A percentile compares a stretch with the other conserved stretches of the same genome.
These are phyloP conservation scores for Drosophila bipectinata DNA, from an alignment of 1,140 invertebrate species.

Conservation along the genomic window DNA sequence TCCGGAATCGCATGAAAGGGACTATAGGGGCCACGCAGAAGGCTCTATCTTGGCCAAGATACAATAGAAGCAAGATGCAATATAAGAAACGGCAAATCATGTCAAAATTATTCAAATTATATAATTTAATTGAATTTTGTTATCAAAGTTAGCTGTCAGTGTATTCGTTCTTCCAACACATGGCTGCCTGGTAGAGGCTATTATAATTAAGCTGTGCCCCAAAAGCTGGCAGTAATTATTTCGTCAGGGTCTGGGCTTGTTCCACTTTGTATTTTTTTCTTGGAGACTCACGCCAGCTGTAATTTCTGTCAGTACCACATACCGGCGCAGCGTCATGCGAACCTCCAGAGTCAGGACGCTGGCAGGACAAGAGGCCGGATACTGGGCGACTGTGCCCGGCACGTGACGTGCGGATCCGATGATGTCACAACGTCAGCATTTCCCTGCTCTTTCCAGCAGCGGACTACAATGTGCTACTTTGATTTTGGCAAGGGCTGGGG, in stretches of 20 bases:
- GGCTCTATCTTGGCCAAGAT: too few relatives aligned
- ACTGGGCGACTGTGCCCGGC: slow-evolving; percentile 44
- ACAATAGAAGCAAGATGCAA: too few relatives aligned
- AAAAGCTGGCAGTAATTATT: slow-evolving; percentile 67
- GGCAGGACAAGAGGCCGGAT: slow-evolving; percentile 4
- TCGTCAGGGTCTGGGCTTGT: slow-evolving; percentile 27
- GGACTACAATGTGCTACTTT: slow-evolving; percentile 63
- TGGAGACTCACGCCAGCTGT: slow-evolving; percentile 46
- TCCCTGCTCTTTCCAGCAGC: background rate
- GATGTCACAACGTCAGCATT: slow-evolving; percentile 62
- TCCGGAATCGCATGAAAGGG: too few relatives aligned
- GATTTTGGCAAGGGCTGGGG: slow-evolving; percentile 26
- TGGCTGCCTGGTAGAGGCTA: too few relatives aligned
- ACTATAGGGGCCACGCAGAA: too few relatives aligned
- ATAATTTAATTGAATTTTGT: too few relatives aligned
- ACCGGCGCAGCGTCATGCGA: slow-evolving; percentile 32
- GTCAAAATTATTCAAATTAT: too few relatives aligned
- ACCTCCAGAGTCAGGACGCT: background rate
- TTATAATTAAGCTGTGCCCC: slow-evolving; percentile 15
- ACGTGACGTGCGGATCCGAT: slow-evolving; percentile 61
- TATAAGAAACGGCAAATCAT: too few relatives aligned
- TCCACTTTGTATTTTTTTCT: slow-evolving; percentile 5
- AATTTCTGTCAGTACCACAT: slow-evolving; percentile 67
- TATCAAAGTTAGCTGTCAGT: too few relatives aligned
- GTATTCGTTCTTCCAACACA: too few relatives aligned